Evolutionary conservation across 2,113 vertebrate species (phyloP).

Genomic region (Pterocles orientalis): DNA sequence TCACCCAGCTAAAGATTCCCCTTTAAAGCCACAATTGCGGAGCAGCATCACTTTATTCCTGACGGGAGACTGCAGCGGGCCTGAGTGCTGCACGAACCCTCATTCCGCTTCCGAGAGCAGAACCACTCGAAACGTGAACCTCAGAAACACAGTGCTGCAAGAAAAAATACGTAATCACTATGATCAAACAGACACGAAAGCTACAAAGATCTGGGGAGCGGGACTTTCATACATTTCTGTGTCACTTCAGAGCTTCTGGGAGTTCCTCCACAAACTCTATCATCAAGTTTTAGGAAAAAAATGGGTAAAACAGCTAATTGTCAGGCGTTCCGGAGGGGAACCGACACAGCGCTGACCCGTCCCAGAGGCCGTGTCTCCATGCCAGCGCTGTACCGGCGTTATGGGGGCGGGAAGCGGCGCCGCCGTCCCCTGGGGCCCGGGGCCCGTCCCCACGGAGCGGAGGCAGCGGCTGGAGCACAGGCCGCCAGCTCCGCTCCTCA

Average conservation of each 20-base stretch:
- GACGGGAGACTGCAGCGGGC: background rate
- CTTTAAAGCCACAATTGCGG: background rate
- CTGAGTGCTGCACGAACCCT: background rate
- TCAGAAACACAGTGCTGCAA: fast-evolving
- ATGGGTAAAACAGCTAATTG: too few relatives aligned
- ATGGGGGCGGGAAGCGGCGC: too few relatives aligned
- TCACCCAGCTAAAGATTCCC: background rate
- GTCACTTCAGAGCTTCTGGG: background rate
- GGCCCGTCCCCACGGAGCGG: too few relatives aligned
- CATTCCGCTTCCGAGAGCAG: background rate
- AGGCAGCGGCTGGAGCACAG: too few relatives aligned
- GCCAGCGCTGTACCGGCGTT: fast-evolving
- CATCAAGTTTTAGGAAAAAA: background rate
- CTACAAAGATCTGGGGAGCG: fast-evolving
- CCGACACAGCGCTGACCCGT: background rate
- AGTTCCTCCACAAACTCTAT: background rate
- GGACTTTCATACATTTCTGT: background rate
- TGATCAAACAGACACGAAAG: background rate
- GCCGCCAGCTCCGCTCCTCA: background rate
- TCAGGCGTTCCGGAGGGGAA: background rate
- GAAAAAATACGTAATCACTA: background rate
- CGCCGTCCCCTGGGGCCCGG: fast-evolving
- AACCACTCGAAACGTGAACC: background rate
- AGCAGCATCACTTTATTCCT: background rate
- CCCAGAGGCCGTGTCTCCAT: fast-evolving